These are phyloP conservation scores for Drosophila navojoa DNA, from an alignment of 1,140 invertebrate genomes.

Conservation along the genomic window DNA sequence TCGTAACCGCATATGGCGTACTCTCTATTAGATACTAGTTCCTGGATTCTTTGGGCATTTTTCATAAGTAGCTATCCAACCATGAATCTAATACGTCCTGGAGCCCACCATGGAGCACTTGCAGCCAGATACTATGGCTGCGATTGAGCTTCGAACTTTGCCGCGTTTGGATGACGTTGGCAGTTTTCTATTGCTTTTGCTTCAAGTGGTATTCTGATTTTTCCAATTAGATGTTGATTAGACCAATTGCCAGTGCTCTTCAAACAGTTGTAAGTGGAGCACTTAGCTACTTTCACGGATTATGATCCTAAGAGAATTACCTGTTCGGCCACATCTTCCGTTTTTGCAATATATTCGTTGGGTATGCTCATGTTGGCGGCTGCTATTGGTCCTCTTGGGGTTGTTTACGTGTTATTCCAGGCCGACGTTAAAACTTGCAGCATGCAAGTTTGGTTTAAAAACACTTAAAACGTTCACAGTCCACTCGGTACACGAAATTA, in stretches of 20 bases:
- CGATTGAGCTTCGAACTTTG: constrained; percentile 64
- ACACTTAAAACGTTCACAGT: constrained; percentile 32
- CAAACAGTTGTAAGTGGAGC: neutral
- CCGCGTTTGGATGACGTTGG: constrained; percentile 83
- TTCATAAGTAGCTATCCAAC: constrained; percentile 11
- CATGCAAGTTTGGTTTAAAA: constrained; percentile 24
- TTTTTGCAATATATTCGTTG: constrained; percentile 94
- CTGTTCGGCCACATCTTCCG: constrained; percentile 97
- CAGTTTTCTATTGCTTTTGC: constrained; percentile 56
- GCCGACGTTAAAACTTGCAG: constrained; percentile 7
- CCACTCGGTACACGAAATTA: constrained; percentile 51
- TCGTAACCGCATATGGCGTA: constrained; percentile 36
- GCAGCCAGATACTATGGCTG: constrained; percentile 26
- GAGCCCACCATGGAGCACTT: neutral
- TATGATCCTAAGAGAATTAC: constrained; percentile 84
- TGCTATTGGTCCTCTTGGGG: constrained; percentile 8
- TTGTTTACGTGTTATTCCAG: constrained; percentile 11
- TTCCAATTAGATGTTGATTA: constrained; percentile 6
- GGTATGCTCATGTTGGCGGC: constrained; percentile 89
- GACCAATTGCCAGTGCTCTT: neutral
- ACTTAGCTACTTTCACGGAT: constrained; percentile 19
- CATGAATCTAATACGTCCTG: neutral
- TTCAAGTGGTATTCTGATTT: neutral
- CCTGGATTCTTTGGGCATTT: constrained; percentile 22
- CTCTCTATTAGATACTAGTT: constrained; percentile 51